phyloP scores from a whole-genome alignment of 2,113 vertebrate genomes.

The Laterallus jamaicensis region DNA sequence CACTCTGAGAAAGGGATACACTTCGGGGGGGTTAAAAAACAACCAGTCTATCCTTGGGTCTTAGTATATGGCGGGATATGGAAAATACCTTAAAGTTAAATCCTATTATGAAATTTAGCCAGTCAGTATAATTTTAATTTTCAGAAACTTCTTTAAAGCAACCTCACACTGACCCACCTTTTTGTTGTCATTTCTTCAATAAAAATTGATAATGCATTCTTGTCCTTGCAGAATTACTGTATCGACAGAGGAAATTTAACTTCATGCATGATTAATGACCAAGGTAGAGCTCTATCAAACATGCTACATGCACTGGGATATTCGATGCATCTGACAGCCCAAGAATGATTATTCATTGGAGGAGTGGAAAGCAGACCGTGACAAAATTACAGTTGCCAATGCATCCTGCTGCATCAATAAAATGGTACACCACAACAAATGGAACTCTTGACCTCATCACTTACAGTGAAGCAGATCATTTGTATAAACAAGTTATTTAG shows the following conservation, averaged over 20 bases:
- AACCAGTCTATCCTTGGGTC: not conserved
- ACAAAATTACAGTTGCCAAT: not conserved
- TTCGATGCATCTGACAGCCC: not conserved
- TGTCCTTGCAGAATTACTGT: slow-evolving; percentile 5
- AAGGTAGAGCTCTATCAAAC: not conserved
- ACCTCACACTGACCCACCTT: not conserved
- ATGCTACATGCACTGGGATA: not conserved
- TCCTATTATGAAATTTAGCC: not conserved
- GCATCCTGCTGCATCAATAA: not conserved
- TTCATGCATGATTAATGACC: slow-evolving; percentile 23
- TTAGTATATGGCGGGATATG: not conserved
- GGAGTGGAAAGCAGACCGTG: not conserved
- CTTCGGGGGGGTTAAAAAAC: rapidly evolving
- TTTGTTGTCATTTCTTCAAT: not conserved
- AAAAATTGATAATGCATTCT: not conserved
- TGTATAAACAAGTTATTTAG: slow-evolving; percentile 50
- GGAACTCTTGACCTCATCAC: slow-evolving; percentile 6
- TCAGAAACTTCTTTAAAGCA: not conserved
- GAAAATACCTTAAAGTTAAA: not conserved
- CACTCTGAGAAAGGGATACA: not conserved
- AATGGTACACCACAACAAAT: not conserved
- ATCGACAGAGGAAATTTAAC: slow-evolving; percentile 11
- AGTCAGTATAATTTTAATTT: not conserved
- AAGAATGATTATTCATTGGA: not conserved
- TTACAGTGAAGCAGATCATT: slow-evolving; percentile 3